Percentiles rank a stretch among this genome's conserved stretches.
Evolutionary conservation across 2,888 invertebrate species (phyloP).

Genomic region (Rotaria magnacalcarata): DNA sequence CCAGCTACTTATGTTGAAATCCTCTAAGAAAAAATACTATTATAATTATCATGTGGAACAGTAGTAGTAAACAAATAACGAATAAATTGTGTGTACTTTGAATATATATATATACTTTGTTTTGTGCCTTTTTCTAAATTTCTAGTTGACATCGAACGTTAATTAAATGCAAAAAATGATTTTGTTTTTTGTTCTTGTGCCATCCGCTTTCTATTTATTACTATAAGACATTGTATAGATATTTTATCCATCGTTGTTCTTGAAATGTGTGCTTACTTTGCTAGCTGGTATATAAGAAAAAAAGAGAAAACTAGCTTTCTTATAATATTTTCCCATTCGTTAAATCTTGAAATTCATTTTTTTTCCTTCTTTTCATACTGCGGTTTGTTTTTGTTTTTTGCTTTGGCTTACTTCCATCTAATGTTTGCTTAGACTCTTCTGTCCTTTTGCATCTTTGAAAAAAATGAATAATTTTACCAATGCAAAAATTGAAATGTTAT

Average conservation of each 20-base stretch:
- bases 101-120: background rate
- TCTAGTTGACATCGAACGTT: slow-evolving; percentile 11
- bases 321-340: background rate
- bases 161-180: background rate
- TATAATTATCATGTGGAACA: background rate
- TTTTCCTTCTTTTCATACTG: background rate
- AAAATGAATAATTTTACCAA: background rate
- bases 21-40: slow-evolving; percentile 26
- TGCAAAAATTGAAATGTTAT: background rate
- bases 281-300: background rate
- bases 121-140: slow-evolving; percentile 12
- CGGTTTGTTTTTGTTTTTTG: background rate
- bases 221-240: background rate
- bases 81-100: background rate
- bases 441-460: background rate
- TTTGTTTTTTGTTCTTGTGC: background rate
- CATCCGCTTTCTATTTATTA: background rate
- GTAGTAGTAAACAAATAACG: background rate
- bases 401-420: background rate
- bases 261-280: background rate
- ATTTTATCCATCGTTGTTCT: background rate
- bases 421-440: background rate
- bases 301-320: background rate
- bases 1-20: slow-evolving; percentile 45
- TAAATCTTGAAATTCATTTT: too few species aligned